Percentiles rank a stretch among this genome's conserved stretches.
These are phyloP conservation scores for Parnassius glacialis DNA, from an alignment of 2,888 invertebrate species.

Conservation along the genomic window DNA sequence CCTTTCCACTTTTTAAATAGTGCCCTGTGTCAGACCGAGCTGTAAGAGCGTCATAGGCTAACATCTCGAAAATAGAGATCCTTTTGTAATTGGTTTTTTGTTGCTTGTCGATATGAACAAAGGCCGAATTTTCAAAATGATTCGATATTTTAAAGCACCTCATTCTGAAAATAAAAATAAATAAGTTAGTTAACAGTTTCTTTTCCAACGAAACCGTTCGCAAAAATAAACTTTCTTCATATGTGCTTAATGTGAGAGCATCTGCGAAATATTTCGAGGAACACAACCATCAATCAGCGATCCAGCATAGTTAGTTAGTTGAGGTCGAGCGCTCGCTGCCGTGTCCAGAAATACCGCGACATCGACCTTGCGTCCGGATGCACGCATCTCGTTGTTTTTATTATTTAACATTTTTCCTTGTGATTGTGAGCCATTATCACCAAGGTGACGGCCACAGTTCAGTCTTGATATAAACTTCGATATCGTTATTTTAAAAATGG, in stretches of 20 bases:
- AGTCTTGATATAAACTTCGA: slow-evolving; percentile 10
- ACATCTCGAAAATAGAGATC: too few species aligned
- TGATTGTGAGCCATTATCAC: slow-evolving; percentile 51
- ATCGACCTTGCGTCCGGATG: slow-evolving; percentile 73
- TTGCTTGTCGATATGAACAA: too few species aligned
- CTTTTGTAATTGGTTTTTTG: too few species aligned
- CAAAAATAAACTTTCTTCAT: slow-evolving; percentile 33
- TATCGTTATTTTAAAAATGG: neutral
- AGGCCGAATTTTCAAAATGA: too few species aligned
- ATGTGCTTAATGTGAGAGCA: slow-evolving; percentile 43
- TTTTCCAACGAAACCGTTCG: slow-evolving; percentile 17
- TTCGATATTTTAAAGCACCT: too few species aligned
- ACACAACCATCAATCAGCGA: slow-evolving; percentile 64
- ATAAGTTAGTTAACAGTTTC: too few species aligned
- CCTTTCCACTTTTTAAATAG: too few species aligned
- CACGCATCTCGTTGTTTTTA: slow-evolving; percentile 69
- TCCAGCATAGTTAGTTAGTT: slow-evolving; percentile 51
- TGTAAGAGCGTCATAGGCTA: too few species aligned
- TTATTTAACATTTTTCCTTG: slow-evolving; percentile 65
- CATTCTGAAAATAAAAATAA: neutral
- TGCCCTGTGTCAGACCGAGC: too few species aligned
- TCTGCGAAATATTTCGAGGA: slow-evolving; percentile 54
- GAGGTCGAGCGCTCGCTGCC: slow-evolving; percentile 54
- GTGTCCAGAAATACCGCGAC: slow-evolving; percentile 72
- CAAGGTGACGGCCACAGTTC: slow-evolving; percentile 64